Evolutionary conservation across 2,797 vertebrate species (phyloP).

Genomic region (Sebastes trivittatus): DNA sequence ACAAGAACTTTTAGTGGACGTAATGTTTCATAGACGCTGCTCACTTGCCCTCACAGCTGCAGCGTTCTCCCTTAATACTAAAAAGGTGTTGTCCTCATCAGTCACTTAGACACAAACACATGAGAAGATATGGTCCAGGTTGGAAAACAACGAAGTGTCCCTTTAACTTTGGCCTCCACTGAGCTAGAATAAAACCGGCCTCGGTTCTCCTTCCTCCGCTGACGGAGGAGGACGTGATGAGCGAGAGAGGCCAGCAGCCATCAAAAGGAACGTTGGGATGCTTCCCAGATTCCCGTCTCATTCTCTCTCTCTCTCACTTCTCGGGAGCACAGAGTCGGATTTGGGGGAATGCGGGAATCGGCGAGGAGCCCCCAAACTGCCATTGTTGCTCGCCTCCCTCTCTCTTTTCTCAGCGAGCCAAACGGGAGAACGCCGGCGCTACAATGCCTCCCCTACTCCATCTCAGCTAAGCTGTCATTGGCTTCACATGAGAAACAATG

Average conservation of each 20-base stretch:
- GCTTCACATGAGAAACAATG: constrained; percentile 88
- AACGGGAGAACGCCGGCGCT: constrained; percentile 77
- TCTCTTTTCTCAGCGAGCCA: constrained; percentile 79
- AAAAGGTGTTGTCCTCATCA: too few relatives aligned
- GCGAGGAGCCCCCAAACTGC: constrained; percentile 69
- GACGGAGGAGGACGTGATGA: constrained; percentile 43
- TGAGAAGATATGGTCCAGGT: too few relatives aligned
- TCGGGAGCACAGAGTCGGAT: constrained; percentile 57
- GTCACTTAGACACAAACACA: too few relatives aligned
- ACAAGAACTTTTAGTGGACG: too few relatives aligned
- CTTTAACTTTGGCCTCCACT: constrained; percentile 13
- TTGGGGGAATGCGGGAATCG: constrained; percentile 68
- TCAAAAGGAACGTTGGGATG: constrained; percentile 73
- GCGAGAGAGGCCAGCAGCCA: constrained; percentile 62
- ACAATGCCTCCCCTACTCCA: constrained; percentile 80
- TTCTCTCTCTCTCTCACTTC: constrained; percentile 40
- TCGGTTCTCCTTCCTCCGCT: constrained; percentile 12
- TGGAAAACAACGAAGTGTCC: too few relatives aligned
- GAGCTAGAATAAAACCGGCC: constrained; percentile 25
- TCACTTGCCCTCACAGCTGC: too few relatives aligned
- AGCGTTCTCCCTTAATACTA: too few relatives aligned
- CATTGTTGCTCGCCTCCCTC: constrained; percentile 70
- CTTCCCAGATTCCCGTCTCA: constrained; percentile 68
- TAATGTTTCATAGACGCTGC: too few relatives aligned
- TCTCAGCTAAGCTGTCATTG: constrained; percentile 86